phyloP scores from a whole-genome alignment of 2,113 vertebrate genomes.

The Chloebia gouldiae region DNA sequence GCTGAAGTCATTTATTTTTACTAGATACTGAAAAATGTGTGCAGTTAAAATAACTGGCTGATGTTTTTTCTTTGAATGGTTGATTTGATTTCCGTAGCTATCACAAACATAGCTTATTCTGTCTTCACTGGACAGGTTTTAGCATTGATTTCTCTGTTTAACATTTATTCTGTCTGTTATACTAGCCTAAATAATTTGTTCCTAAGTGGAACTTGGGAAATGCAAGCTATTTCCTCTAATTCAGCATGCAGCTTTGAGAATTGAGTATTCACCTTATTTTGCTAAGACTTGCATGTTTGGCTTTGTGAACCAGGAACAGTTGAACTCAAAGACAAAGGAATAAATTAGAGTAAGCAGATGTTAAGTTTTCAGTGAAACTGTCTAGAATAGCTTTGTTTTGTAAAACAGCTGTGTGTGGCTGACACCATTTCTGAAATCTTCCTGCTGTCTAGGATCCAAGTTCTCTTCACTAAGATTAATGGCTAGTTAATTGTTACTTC shows the following conservation, averaged over 20 bases:
- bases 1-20: conserved; percentile 63
- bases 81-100: background rate
- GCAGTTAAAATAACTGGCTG: conserved; percentile 35
- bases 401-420: background rate
- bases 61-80: background rate
- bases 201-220: background rate
- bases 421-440: background rate
- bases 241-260: background rate
- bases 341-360: background rate
- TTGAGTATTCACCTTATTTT: background rate
- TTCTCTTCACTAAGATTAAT: background rate
- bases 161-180: background rate
- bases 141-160: background rate
- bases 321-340: background rate
- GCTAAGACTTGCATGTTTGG: background rate
- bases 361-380: background rate
- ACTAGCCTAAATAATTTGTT: background rate
- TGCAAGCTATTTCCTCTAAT: background rate
- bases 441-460: background rate
- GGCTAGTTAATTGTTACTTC: background rate
- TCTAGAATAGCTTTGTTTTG: background rate
- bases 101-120: background rate
- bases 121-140: background rate
- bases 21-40: conserved; percentile 7
- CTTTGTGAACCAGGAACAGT: background rate